Evolutionary conservation across 2,888 invertebrate species (phyloP).

Genomic region (Hesperia comma): DNA sequence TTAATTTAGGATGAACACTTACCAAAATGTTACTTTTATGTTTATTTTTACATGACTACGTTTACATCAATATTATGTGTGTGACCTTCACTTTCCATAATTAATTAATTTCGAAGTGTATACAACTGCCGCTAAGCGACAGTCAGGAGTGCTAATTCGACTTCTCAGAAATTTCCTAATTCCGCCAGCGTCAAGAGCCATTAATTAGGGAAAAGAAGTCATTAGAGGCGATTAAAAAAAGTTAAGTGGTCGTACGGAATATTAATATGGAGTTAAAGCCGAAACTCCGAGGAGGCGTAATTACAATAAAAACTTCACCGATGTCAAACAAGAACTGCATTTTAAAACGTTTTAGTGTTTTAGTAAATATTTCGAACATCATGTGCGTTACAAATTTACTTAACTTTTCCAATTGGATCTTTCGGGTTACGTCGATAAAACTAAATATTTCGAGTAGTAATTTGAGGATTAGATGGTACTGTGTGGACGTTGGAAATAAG

Average conservation of each 20-base stretch:
- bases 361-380: background rate
- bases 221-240: conserved; percentile 75
- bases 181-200: conserved; percentile 66
- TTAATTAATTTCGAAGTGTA: conserved; percentile 9
- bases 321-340: background rate
- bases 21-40: too few species aligned
- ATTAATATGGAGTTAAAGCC: conserved; percentile 57
- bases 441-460: too few species aligned
- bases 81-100: background rate
- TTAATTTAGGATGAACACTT: too few species aligned
- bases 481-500: background rate
- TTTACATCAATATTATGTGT: too few species aligned
- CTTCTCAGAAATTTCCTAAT: conserved; percentile 62
- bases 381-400: background rate
- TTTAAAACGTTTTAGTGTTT: background rate
- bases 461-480: background rate
- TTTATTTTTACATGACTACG: too few species aligned
- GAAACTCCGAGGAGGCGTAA: conserved; percentile 6
- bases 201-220: conserved; percentile 75
- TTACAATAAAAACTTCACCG: conserved; percentile 13
- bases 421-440: too few species aligned
- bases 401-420: too few species aligned
- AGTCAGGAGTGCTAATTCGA: conserved; percentile 50
- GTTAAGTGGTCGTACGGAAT: conserved; percentile 61
- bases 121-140: conserved; percentile 38